phyloP scores from a whole-genome alignment of 2,113 vertebrate species.

The Callocephalon fimbriatum region DNA sequence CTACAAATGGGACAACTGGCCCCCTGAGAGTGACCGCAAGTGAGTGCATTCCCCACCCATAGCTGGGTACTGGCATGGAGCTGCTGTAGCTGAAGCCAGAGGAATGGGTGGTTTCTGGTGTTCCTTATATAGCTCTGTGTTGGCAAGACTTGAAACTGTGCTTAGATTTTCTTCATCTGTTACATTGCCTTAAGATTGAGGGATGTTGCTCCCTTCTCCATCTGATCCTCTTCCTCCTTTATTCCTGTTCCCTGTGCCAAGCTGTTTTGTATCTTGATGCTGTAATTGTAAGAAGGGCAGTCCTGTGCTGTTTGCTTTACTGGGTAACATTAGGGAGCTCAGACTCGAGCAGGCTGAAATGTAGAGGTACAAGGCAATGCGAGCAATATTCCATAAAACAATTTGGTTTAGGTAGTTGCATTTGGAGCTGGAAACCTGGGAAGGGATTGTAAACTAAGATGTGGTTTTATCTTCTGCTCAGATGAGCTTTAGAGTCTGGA shows the following conservation, averaged over 20 bases:
- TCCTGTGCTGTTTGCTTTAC: neutral
- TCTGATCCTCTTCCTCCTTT: constrained; percentile 1
- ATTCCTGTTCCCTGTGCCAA: neutral
- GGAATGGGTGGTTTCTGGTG: neutral
- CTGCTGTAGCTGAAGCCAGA: neutral
- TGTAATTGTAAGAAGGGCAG: neutral
- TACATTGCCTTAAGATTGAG: neutral
- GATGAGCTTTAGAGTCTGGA: neutral
- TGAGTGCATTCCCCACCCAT: constrained; percentile 59
- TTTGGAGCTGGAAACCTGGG: neutral
- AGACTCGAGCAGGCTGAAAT: neutral
- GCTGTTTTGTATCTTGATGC: neutral
- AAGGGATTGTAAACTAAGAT: neutral
- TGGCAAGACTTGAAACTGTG: neutral
- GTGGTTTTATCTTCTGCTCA: neutral
- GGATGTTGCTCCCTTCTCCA: neutral
- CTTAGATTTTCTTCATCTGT: constrained; percentile 23
- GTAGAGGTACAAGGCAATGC: rapidly evolving
- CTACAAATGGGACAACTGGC: constrained; percentile 99
- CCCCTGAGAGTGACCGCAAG: constrained; percentile 97
- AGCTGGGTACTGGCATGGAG: neutral
- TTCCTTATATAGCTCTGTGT: neutral
- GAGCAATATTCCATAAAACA: neutral
- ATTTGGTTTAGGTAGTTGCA: neutral
- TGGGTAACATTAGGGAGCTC: neutral